phyloP scores from a whole-genome alignment of 2,888 invertebrate species.

The Hypolimnas misippus region DNA sequence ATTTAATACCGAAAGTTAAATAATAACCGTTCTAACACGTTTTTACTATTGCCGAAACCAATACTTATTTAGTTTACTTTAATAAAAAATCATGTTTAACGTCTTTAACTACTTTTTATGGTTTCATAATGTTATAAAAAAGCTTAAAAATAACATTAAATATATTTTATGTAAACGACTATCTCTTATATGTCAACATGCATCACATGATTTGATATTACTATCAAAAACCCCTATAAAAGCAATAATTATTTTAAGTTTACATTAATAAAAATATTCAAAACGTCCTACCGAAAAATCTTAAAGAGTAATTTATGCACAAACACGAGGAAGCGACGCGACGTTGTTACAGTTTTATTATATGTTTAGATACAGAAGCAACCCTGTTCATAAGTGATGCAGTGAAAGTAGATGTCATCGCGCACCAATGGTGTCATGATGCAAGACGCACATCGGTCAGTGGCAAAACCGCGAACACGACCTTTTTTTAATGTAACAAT shows the following conservation, averaged over 20 bases:
- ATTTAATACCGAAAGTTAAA: not conserved
- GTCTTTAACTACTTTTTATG: not conserved
- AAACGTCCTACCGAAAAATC: no score
- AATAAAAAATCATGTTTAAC: not conserved
- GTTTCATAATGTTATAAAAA: not conserved
- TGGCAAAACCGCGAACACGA: not conserved
- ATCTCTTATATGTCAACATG: no score
- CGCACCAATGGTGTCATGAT: constrained; percentile 33
- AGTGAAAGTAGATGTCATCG: constrained; percentile 45
- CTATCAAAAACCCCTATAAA: no score
- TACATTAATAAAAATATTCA: no score
- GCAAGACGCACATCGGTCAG: constrained; percentile 33
- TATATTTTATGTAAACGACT: no score
- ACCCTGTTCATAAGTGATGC: constrained; percentile 9
- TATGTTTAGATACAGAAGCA: no score
- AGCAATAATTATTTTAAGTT: no score
- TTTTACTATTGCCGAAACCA: not conserved
- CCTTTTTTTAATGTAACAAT: not conserved
- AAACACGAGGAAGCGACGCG: no score
- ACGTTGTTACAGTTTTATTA: no score
- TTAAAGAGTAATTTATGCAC: no score
- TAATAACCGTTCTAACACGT: not conserved
- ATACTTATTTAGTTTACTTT: not conserved
- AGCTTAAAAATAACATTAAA: no score
- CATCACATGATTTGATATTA: no score